Base-by-base conservation (phyloP, 2,888 invertebrate genomes). In the Byasa hedistus region DNA sequence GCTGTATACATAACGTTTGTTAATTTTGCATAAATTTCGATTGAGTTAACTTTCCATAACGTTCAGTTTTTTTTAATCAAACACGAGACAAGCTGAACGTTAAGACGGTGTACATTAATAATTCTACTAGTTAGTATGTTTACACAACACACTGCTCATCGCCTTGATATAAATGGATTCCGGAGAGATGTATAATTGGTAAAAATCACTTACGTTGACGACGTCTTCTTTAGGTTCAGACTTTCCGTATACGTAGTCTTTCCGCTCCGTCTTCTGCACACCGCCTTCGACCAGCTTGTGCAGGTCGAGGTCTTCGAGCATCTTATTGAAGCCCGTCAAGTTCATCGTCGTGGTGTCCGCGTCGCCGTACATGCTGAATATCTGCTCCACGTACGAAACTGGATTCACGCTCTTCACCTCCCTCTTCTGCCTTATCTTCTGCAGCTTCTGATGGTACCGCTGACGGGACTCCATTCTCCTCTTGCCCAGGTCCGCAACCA, bases 291-390 rank as follows among this genome's bases (percentile, higher is more conserved):
- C 80, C 70, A 94, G 80, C 68, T 91, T 91, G 64, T 91, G 82
- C 4, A 95, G 83, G 22, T 94, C 93, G 71, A 95, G 76, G 56
- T 91, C 93, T 61, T 89, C 86, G 15, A 96, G 86, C 88, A 96
- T 93, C 63, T 85, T 93, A 71, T 95, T 94, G 74, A 96, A 96
- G n/a, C 94, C 95, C 5, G 93, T 93, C 71, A 93, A 72, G 76
- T 92, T 91, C 87, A 96, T 93, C 15, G 94, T 94, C 85, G 94
- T 92, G 52, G 89, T 93, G 8, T 92, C 89, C 0, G 93, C 93
- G 76, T 95, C 93, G 0, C 95, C 95, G 76, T 94, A 96, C 76
- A 93, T 86, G 55, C 90, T 86, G 80, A 96, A 96, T 65, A 96
- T 92, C 80, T 94, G 93, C 69, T 93, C 93, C 61, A 96, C 86